Base-by-base conservation (phyloP, 2,113 vertebrate species). In the Propithecus coquereli region DNA sequence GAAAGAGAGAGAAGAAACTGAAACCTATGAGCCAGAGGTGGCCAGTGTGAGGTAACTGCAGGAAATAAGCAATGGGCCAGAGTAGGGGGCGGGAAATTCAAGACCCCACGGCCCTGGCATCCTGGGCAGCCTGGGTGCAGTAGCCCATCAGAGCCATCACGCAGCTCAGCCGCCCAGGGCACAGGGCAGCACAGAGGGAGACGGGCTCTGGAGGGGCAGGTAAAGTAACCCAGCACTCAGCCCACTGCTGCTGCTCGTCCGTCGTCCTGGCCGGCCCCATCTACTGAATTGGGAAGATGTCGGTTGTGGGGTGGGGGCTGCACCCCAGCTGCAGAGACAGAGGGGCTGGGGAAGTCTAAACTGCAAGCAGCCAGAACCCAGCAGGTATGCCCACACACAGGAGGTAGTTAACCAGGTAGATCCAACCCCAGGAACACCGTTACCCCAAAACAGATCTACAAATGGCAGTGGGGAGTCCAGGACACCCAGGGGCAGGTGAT, bases 141-240 rank as follows among this genome's bases (percentile, higher is more conserved):
- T 25, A 66, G 34, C 50, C 8, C 25, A 8, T 47, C 3, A 2
- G 32, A 4, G 13, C 30, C 34, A 11, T 77, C 30, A 3, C 11
- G 32, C n/a, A 37, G 10, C 4, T 47, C 59, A 71, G 3, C 22
- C 13, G 68, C 50, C 17, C 34, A 40, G 12, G 22, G 14, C 70
- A 77, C 34, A 16, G 57, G 47, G 57, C 25, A 30, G 40, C 10
- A 22, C 27, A 25, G 8, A 34, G 6, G 18, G 10, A 20, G 3
- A 10, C 50, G 43, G 17, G 32, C 52, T 74, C 37, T 1, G 5
- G 22, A 74, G 9, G 22, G 3, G 1, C 1, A 1, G 2, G 37
- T 32, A 18, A 77, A 85, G 89, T 9, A 27, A n/a, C 1, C 22
- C 20, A 4, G 45, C 37, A 10, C 18, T 70, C 65, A 43, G 12